Evolutionary conservation across 2,113 vertebrate genomes (phyloP), one percentile per base, ranked within the genome.

Genomic region (Microtus ochrogaster): DNA sequence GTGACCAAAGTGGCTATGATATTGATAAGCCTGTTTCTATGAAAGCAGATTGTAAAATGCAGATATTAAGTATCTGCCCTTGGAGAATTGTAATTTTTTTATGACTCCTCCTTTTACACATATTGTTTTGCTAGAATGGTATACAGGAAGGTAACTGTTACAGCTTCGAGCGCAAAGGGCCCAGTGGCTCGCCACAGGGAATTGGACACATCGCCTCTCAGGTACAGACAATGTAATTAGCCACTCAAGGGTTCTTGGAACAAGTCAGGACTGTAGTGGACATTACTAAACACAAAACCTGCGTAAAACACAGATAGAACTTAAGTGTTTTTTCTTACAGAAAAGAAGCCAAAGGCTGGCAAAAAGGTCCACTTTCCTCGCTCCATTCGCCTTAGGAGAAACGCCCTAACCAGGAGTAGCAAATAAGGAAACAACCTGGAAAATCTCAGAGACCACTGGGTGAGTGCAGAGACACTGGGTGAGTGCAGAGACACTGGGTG

Each of bases 241-340:
- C 33, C 16, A 89, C 1, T 0, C 16, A 12, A 89, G 6, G 30
- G 70, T 84, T 89, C 65, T 72, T 52, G 65, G 39, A 58, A 17
- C 66, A 94, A 94, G 72, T 84, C 77, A 55, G 65, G 72, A 79
- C 91, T 92, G 93, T 89, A 82, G 63, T 86, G n/a, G 19, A 41
- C 11, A 76, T 24, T 73, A 73, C 84, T 39, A 96, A 91, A 30
- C 86, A 95, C 21, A 44, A 95, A 88, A 90, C 21, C 21, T 88
- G 7, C 61, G 13, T 73, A 28, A 89, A 19, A 89, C n/a, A 77
- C 73, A 96, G 2, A 77, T 2, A 88, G 30, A 79, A 41, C 78
- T 90, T 33, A 84, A 39, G 79, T 58, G 28, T 84, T 96, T 96
- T 74, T 92, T 92, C 68, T 58, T 95, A 96, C 70, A 98, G 97